Conservation (phyloP, 2,797 vertebrate genomes). For the Microctenopoma steveboyesi region DNA sequence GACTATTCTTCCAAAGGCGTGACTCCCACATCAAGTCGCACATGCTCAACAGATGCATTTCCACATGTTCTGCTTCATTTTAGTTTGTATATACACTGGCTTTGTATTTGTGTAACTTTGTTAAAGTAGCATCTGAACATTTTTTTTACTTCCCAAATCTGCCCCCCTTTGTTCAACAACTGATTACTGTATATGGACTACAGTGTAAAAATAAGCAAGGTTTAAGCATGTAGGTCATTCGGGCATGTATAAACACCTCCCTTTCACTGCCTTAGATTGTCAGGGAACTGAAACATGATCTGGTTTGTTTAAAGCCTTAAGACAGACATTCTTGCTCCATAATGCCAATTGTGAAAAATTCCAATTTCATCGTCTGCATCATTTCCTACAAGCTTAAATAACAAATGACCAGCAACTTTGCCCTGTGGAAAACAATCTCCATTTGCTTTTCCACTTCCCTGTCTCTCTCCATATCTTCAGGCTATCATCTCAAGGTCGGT, state of each 20-base stretch:
- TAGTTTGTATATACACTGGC: not conserved
- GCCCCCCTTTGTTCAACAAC: no score
- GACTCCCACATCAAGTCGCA: constrained; percentile 2
- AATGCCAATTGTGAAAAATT: not conserved
- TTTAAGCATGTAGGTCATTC: no score
- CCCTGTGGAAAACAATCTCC: constrained; percentile 3
- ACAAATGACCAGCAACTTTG: not conserved
- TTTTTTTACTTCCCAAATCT: no score
- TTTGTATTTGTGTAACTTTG: not conserved
- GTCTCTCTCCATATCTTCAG: constrained; percentile 16
- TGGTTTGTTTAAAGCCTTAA: not conserved
- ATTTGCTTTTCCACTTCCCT: constrained; percentile 12
- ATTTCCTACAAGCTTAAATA: not conserved
- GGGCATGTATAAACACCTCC: no score
- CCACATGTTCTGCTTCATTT: not conserved
- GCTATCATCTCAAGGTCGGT: constrained; percentile 30
- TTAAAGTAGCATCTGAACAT: not conserved
- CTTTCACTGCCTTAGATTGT: no score
- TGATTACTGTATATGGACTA: no score
- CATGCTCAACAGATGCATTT: not conserved
- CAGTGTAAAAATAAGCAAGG: no score
- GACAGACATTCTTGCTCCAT: not conserved
- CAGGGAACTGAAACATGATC: no score
- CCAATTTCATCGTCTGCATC: not conserved
- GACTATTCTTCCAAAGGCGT: not conserved